These are phyloP conservation scores for Neosilurus mollespiculum DNA, from an alignment of 2,797 vertebrate genomes.

Conservation along the genomic window DNA sequence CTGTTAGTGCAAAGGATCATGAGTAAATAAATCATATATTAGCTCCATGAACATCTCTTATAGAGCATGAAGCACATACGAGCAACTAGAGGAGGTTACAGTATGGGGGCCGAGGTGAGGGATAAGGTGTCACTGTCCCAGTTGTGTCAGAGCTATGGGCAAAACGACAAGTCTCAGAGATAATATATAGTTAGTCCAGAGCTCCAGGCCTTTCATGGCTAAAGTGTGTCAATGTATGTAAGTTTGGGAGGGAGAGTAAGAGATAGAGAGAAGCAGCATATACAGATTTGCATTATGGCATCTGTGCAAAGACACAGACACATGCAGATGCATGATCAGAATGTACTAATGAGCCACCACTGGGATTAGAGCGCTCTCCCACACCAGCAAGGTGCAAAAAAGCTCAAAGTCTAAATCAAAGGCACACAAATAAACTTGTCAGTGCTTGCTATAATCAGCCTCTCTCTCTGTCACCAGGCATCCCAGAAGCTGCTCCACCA, in stretches of 20 bases:
- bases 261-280: conserved; percentile 34
- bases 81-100: conserved; percentile 35
- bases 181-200: conserved; percentile 62
- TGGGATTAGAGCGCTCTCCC: conserved; percentile 55
- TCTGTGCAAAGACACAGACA: conserved; percentile 46
- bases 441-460: conserved; percentile 48
- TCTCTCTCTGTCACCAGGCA: conserved; percentile 61
- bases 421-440: conserved; percentile 59
- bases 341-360: conserved; percentile 55
- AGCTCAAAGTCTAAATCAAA: conserved; percentile 52
- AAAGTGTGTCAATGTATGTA: conserved; percentile 21
- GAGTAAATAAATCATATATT: neutral
- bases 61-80: conserved; percentile 35
- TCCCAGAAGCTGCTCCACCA: conserved; percentile 72
- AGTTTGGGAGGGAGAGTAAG: conserved; percentile 18
- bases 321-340: conserved; percentile 49
- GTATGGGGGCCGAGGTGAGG: conserved; percentile 55
- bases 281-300: conserved; percentile 58
- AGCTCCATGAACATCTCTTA: conserved; percentile 13
- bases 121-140: conserved; percentile 69
- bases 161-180: conserved; percentile 55
- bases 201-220: conserved; percentile 46
- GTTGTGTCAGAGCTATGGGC: conserved; percentile 68
- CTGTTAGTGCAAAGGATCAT: neutral
- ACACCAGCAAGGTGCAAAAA: conserved; percentile 48